A percentile compares a stretch with the other conserved stretches of the same genome.
phyloP scores from a whole-genome alignment of 2,113 vertebrate species.

The Dipodomys ordii region DNA sequence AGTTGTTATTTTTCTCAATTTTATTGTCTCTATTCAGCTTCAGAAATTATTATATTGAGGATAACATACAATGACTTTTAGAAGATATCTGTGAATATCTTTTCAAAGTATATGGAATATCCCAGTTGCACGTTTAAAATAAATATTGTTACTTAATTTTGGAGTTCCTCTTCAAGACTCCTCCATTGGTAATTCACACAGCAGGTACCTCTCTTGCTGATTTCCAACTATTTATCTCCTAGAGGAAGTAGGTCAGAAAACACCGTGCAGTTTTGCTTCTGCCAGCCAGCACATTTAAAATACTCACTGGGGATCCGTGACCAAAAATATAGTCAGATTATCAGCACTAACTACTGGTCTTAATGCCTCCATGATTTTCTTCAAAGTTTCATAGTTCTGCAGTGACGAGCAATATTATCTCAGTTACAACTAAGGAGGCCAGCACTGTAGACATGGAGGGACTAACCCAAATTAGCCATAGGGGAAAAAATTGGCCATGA shows the following conservation, averaged over 20 bases:
- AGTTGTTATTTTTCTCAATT: neutral
- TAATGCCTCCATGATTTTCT: conserved; percentile 56
- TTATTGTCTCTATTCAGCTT: neutral
- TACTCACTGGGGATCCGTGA: conserved; percentile 55
- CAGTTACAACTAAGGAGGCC: neutral
- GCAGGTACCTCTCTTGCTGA: conserved; percentile 46
- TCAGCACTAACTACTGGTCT: conserved; percentile 28
- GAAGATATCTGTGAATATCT: neutral
- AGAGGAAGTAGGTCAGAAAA: conserved; percentile 78
- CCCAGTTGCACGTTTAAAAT: conserved; percentile 22
- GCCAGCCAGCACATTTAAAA: conserved; percentile 65
- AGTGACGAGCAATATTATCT: neutral
- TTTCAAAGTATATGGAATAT: conserved; percentile 30
- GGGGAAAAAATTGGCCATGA: neutral
- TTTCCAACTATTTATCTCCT: conserved; percentile 68
- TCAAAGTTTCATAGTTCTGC: conserved; percentile 45
- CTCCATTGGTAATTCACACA: conserved; percentile 48
- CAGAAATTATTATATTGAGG: neutral
- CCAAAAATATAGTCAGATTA: conserved; percentile 56
- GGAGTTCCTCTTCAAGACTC: conserved; percentile 15
- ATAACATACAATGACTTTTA: neutral
- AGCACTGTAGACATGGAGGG: neutral
- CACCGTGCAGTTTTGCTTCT: conserved; percentile 61
- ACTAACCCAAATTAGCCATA: neutral
- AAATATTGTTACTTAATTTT: conserved; percentile 35